These are phyloP conservation scores for Himalopsyche japonica DNA, from an alignment of 2,888 invertebrate species.

Conservation along the genomic window DNA sequence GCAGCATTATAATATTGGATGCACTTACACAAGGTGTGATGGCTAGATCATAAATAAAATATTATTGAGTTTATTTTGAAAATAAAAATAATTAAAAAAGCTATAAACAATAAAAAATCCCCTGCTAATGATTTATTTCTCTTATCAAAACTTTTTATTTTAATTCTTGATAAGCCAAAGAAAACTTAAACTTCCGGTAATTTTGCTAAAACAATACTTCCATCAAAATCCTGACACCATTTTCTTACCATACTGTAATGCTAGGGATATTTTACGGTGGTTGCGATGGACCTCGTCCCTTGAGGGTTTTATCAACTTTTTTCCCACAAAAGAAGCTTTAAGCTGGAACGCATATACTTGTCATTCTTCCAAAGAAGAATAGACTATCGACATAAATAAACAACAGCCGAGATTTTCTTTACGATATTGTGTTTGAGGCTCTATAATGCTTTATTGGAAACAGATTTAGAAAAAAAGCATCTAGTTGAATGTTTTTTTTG, in stretches of 20 bases:
- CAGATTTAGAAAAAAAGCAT: neutral
- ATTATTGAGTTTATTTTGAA: too few relatives aligned
- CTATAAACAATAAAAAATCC: too few relatives aligned
- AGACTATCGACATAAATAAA: neutral
- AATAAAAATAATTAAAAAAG: too few relatives aligned
- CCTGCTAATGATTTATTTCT: too few relatives aligned
- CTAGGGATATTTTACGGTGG: neutral
- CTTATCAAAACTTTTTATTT: too few relatives aligned
- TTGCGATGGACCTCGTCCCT: neutral
- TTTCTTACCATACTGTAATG: neutral
- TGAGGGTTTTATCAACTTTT: neutral
- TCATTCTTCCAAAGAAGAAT: neutral
- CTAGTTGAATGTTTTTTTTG: neutral
- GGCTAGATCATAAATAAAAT: too few relatives aligned
- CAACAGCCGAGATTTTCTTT: neutral
- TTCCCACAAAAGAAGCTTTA: neutral
- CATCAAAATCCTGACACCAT: neutral
- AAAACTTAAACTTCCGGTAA: too few relatives aligned
- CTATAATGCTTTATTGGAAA: neutral
- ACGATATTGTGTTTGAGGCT: neutral
- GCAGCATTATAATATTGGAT: too few relatives aligned
- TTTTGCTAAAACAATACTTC: too few relatives aligned
- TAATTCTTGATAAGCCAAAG: too few relatives aligned
- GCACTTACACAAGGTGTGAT: too few relatives aligned
- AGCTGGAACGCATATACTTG: neutral